These are phyloP conservation scores for Litoditis marina DNA, from an alignment of 2,888 invertebrate species.

Conservation along the genomic window DNA sequence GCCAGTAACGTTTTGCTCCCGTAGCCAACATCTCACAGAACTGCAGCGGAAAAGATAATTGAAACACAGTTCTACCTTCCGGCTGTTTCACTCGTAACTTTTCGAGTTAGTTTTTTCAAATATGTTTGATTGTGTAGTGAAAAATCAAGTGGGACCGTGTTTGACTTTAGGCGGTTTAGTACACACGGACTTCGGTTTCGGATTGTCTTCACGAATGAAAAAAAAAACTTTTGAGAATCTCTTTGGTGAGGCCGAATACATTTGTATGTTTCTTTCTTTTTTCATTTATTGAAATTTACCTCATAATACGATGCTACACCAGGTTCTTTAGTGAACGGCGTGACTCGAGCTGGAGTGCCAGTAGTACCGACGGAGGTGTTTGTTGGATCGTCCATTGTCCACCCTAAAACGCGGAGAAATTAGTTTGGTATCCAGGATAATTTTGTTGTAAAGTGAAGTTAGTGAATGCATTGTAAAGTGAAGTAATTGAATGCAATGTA, in stretches of 20 bases:
- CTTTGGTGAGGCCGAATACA: too few species aligned
- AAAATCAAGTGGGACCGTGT: too few species aligned
- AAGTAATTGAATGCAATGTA: background rate
- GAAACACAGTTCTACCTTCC: too few species aligned
- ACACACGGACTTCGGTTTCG: too few species aligned
- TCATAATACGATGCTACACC: slow-evolving; percentile 94
- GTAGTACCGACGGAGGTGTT: slow-evolving; percentile 41
- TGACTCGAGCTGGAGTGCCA: slow-evolving; percentile 39
- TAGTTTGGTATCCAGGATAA: too few species aligned
- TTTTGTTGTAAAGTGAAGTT: background rate
- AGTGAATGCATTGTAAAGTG: background rate
- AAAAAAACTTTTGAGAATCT: too few species aligned
- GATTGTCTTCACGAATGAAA: too few species aligned
- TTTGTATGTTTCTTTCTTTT: background rate
- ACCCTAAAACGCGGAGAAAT: too few species aligned
- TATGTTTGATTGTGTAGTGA: too few species aligned
- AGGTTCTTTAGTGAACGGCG: slow-evolving; percentile 79
- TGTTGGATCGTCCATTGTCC: slow-evolving; percentile 48
- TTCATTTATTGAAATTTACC: slow-evolving; percentile 13
- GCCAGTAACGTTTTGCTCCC: slow-evolving; percentile 76
- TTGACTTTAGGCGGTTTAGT: too few species aligned
- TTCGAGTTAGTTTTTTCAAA: background rate
- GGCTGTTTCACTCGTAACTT: too few species aligned
- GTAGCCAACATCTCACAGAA: slow-evolving; percentile 79
- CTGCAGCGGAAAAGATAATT: slow-evolving; percentile 67